Percentiles rank a stretch among this genome's conserved stretches.
phyloP scores from a whole-genome alignment of 2,797 vertebrate species.

The Diglossa cyanea region DNA sequence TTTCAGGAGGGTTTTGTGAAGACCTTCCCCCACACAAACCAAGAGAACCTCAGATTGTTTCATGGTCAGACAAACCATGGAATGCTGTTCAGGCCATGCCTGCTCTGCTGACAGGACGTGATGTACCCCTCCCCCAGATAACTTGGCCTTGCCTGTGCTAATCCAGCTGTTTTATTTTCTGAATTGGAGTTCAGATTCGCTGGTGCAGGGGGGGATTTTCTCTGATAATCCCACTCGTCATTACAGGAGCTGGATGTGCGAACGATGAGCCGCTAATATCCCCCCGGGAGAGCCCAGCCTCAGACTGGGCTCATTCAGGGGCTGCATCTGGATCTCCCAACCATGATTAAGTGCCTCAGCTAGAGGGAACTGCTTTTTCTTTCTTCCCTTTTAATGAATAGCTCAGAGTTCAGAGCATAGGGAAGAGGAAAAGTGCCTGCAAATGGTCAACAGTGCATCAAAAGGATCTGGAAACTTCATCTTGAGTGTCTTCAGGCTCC shows the following conservation, averaged over 20 bases:
- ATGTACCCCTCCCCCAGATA: fast-evolving
- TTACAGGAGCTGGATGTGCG: constrained; percentile 4
- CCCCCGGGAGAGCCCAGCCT: not conserved
- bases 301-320: not conserved
- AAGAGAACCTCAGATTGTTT: not conserved
- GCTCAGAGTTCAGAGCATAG: not conserved
- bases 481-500: not conserved
- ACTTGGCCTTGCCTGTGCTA: not conserved
- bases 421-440: not conserved
- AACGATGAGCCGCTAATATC: not conserved
- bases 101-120: not conserved
- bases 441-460: not conserved
- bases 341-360: not conserved
- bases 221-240: not conserved
- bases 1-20: not conserved
- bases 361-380: constrained; percentile 2
- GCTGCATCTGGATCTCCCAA: not conserved
- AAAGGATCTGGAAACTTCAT: not conserved
- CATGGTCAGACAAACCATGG: not conserved
- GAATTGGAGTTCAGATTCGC: not conserved
- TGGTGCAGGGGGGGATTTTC: not conserved
- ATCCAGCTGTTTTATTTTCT: constrained; percentile 19
- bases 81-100: not conserved
- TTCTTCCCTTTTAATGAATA: not conserved
- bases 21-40: not conserved